Percentiles rank a stretch among this genome's conserved stretches.
Conservation (phyloP, 2,888 invertebrate genomes). For the Trileptium ribeirensis region DNA sequence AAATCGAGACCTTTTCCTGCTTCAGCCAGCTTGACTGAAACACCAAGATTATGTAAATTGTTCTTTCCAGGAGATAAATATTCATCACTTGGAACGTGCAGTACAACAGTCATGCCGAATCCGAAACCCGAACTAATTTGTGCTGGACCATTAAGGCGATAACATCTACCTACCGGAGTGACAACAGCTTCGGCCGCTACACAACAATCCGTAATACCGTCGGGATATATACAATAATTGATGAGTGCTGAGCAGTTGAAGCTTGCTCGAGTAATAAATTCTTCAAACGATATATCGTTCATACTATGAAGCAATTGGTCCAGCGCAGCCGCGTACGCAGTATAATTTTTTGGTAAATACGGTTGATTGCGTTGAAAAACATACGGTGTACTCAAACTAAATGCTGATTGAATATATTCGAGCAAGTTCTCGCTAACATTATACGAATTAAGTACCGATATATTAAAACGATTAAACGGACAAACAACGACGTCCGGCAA, state of each 20-base stretch:
- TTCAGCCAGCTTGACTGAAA: slow-evolving; percentile 44
- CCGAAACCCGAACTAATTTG: slow-evolving; percentile 37
- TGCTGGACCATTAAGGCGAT: background rate
- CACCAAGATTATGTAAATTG: slow-evolving; percentile 44
- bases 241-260: background rate
- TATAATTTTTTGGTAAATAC: background rate
- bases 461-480: slow-evolving; percentile 12
- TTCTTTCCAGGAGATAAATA: slow-evolving; percentile 40
- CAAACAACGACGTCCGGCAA: slow-evolving; percentile 7
- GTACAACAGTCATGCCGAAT: slow-evolving; percentile 38
- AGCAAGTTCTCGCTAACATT: background rate
- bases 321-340: background rate
- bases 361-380: background rate
- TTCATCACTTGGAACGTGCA: slow-evolving; percentile 39
- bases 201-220: slow-evolving; percentile 3
- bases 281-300: background rate
- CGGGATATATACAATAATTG: background rate
- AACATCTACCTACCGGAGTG: background rate
- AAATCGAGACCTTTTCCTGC: slow-evolving; percentile 39
- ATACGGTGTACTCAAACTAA: background rate
- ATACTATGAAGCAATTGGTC: background rate
- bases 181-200: background rate
- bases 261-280: background rate
- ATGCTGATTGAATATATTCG: slow-evolving; percentile 7
- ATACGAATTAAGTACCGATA: background rate